Conservation (phyloP, 2,888 invertebrate genomes). For the Colletes collaris region DNA sequence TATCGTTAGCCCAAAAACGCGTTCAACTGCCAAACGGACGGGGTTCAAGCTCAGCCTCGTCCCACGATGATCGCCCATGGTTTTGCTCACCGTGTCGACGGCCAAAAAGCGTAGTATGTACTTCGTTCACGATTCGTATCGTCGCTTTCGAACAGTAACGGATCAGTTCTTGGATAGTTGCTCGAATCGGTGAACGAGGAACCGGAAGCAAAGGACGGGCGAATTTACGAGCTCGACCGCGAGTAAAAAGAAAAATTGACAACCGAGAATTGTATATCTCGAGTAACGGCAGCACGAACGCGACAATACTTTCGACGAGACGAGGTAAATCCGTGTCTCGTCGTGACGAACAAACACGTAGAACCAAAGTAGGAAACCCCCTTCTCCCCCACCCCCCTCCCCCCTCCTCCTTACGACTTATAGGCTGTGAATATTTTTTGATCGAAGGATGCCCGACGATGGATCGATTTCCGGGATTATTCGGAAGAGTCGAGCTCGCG, state of each 20-base stretch:
- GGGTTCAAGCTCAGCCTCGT: background rate
- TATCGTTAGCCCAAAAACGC: background rate
- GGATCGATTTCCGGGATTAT: constrained; percentile 8
- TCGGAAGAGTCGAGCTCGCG: constrained; percentile 3
- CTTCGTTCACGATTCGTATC: no score
- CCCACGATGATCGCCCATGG: background rate
- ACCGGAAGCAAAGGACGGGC: no score
- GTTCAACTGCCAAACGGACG: background rate
- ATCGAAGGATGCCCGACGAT: constrained; percentile 13
- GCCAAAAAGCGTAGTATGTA: no score
- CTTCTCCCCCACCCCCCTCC: background rate
- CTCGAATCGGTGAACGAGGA: no score
- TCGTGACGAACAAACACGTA: constrained; percentile 5
- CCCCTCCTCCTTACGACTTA: constrained; percentile 23
- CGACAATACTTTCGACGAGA: background rate
- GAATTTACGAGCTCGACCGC: no score
- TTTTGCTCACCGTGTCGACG: no score
- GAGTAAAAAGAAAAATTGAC: no score
- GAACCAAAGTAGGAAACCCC: constrained; percentile 35
- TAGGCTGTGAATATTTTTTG: constrained; percentile 53
- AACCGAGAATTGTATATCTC: no score
- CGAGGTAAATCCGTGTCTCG: background rate
- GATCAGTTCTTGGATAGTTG: no score
- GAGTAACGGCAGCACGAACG: background rate
- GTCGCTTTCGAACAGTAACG: no score